phyloP scores from a whole-genome alignment of 2,888 invertebrate genomes.

The Hirtodrosophila histrioides region DNA sequence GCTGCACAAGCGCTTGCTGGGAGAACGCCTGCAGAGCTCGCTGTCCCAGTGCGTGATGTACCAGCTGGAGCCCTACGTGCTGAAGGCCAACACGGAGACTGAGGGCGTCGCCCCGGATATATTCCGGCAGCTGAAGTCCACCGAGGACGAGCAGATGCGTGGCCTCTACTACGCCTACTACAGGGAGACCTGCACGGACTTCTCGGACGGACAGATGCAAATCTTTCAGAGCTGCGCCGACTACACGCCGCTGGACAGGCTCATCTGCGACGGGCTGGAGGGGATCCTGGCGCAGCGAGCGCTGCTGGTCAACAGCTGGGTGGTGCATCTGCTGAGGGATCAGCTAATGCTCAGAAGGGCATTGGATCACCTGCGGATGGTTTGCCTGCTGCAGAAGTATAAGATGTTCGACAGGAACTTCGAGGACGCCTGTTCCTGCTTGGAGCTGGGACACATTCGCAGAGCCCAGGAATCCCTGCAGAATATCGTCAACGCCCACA shows the following conservation, averaged over 20 bases:
- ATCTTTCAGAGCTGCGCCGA: constrained; percentile 17
- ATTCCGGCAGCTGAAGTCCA: constrained; percentile 23
- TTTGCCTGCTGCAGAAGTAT: constrained; percentile 26
- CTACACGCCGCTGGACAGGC: constrained; percentile 25
- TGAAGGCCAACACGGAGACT: fast-evolving
- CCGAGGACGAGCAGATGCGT: constrained; percentile 11
- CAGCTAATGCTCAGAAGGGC: constrained; percentile 5
- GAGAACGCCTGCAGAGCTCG: constrained; percentile 9
- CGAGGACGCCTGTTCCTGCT: not conserved
- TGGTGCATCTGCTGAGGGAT: constrained; percentile 13
- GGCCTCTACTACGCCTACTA: constrained; percentile 34
- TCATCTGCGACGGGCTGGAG: constrained; percentile 29
- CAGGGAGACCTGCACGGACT: constrained; percentile 28
- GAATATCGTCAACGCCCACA: constrained; percentile 9
- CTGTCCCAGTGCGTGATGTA: constrained; percentile 16
- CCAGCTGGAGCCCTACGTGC: constrained; percentile 13
- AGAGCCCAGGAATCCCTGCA: constrained; percentile 11
- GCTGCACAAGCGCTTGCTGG: too few relatives aligned
- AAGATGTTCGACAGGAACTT: not conserved
- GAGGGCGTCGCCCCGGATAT: constrained; percentile 18
- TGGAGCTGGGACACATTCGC: not conserved
- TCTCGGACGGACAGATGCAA: constrained; percentile 27
- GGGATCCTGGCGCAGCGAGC: constrained; percentile 10
- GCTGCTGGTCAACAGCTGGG: constrained; percentile 22
- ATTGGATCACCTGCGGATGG: constrained; percentile 6